Conservation (phyloP, 2,113 vertebrate genomes). For the Chamaetylas fuelleborni region DNA sequence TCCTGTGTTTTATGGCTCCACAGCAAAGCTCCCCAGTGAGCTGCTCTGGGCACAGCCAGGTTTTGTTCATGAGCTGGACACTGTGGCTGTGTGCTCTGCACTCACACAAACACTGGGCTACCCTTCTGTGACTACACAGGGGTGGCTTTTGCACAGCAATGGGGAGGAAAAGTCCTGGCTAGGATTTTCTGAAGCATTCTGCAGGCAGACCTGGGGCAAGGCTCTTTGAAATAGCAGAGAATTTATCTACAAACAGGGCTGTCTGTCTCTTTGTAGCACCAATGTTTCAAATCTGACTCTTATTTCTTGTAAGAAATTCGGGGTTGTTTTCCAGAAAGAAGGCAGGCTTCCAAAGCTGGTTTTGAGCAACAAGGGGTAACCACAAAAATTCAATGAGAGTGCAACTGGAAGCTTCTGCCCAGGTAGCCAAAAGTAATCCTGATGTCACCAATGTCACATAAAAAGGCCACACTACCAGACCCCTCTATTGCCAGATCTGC, state of each 20-base stretch:
- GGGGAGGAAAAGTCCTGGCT: background rate
- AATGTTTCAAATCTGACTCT: background rate
- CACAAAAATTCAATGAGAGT: background rate
- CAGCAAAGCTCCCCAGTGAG: background rate
- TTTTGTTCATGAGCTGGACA: background rate
- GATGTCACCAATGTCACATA: background rate
- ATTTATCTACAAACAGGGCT: background rate
- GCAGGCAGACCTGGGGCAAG: background rate
- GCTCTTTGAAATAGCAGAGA: background rate
- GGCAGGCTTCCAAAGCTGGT: background rate
- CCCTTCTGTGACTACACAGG: background rate
- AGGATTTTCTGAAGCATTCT: background rate
- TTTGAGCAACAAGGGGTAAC: background rate
- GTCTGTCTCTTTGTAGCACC: background rate
- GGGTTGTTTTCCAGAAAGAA: background rate
- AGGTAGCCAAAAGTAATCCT: background rate
- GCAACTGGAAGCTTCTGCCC: background rate
- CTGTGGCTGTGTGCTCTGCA: background rate
- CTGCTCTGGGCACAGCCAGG: background rate
- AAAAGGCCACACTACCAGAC: background rate
- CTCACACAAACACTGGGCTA: background rate
- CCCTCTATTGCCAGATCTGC: background rate
- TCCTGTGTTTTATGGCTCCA: background rate
- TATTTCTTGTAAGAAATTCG: background rate
- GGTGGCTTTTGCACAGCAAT: background rate